Base-by-base conservation (phyloP, 1,140 invertebrate species). In the Panonychus citri region DNA sequence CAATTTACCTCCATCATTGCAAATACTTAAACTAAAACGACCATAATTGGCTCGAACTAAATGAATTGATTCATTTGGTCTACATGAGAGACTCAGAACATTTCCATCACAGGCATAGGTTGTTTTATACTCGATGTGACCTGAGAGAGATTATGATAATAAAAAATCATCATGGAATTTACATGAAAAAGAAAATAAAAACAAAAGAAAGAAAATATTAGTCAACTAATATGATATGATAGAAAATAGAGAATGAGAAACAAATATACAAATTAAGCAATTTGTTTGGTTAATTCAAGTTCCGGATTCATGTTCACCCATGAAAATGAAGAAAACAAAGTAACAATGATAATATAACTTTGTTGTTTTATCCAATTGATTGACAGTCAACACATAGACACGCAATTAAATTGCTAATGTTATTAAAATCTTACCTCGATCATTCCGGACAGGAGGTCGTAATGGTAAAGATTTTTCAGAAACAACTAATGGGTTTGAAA, bases 21-120 rank as follows among this genome's bases (percentile, higher is more conserved):
- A 95, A 67, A 93, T 87, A 64, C 84, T 86, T 70, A 94, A 87
- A 58, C 85, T 89, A 73, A 90, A 94, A 61, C 90, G 77, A 48
- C 90, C 90, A 69, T 93, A 95, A 75, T 93, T 93, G 61, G 89
- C 89, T 60, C 88, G 78, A 65, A 90, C 85, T 59, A 95, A 75
- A 66, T 88, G 82, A 62, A 95, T 94, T 50, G 88, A 72, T 65
- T 85, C 85, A 54, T 83, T 80, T 53, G 79, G 78, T n/a, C n/a
- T n/a, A 72, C 90, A 95, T 63, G 82, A 79, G 59, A 95, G 83
- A 66, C 80, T 79, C 64, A 95, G 72, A 53, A 78, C 81, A 68
- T 85, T 85, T 58, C 85, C 85, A 72, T 95, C 88, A 70, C 90
- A 95, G 51, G 86, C 88, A 71, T 91, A 89, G 27, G 82, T 83